Evolutionary conservation across 1,140 invertebrate species (phyloP), one percentile per base, ranked within the genome.

Genomic region (Aphelinus certus): DNA sequence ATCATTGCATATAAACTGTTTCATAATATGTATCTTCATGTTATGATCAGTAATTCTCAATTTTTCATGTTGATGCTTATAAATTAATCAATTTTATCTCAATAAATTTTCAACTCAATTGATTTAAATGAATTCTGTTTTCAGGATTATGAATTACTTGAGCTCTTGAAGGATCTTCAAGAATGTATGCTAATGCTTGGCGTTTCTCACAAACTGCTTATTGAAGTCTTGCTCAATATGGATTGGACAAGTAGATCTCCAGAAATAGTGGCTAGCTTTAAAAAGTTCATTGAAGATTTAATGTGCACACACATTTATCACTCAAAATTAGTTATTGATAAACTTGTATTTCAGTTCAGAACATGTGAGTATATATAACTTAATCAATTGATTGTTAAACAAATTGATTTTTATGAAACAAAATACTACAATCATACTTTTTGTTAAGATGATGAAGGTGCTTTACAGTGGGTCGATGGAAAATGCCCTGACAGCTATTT

Each of bases 291-390:
- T 42, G 83, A 91, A 66, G 91, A 93, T 85, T 83, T 93, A 71
- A 86, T 92, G 73, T 89, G 90, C 71, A 89, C 90, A 26, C 91
- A 93, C 70, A 90, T 89, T 77, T 89, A 90, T 81, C 90, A 93
- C 83, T 88, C 89, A 63, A 90, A 90, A 78, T 85, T 88, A 77
- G 89, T 90, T 3, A 87, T 93, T 71, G 87, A 89, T 69, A 90
- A 89, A 77, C 85, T 93, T 63, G 86, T 93, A 53, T 72, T 82
- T 55, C 81, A 88, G 58, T 92, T 92, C 84, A 88, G 89, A 79
- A 86, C 89, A 77, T 81, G 89, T 90, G 83, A 83, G 81, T 76
- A 61, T 66, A 68, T 43, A 71, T 71, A 1, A 75, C 1, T 63
- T 66, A 48, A 48, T 3, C 4, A 42, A 61, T 5, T 42, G 48